A percentile compares a stretch with the other conserved stretches of the same genome.
phyloP scores from a whole-genome alignment of 2,888 invertebrate genomes.

The Drosophila phalerata region DNA sequence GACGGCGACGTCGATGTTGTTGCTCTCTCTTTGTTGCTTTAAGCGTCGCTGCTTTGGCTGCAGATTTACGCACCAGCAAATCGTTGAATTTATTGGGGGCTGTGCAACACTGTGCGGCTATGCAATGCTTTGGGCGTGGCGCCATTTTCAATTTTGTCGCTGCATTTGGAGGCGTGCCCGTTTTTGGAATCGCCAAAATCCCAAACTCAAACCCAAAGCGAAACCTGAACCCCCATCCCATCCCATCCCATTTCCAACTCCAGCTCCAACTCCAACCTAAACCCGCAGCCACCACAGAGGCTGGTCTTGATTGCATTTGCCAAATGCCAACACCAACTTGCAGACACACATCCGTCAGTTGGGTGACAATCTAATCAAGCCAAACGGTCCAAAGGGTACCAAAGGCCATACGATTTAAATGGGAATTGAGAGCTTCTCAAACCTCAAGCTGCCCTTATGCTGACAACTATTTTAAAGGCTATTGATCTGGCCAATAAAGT shows the following conservation, averaged over 20 bases:
- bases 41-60: constrained; percentile 75
- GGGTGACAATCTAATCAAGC: constrained; percentile 75
- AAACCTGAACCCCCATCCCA: constrained; percentile 13
- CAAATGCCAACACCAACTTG: constrained; percentile 66
- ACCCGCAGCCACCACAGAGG: constrained; percentile 27
- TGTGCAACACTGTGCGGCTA: constrained; percentile 3
- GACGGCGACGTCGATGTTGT: constrained; percentile 13
- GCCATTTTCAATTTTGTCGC: constrained; percentile 70
- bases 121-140: constrained; percentile 44
- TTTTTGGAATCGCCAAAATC: constrained; percentile 12
- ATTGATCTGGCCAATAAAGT: constrained; percentile 5
- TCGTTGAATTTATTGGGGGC: constrained; percentile 72
- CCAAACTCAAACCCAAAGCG: constrained; percentile 16
- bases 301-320: constrained; percentile 78
- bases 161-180: constrained; percentile 53
- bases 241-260: constrained; percentile 1
- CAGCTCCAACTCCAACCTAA: neutral
- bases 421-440: neutral
- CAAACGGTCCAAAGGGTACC: constrained; percentile 21
- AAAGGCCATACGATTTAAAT: constrained; percentile 19
- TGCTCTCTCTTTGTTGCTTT: constrained; percentile 48
- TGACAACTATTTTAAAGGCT: neutral
- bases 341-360: constrained; percentile 55
- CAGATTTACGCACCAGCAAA: constrained; percentile 80
- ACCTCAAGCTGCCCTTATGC: neutral